Evolutionary conservation across 1,140 invertebrate genomes (phyloP), one percentile per base, ranked within the genome.

Genomic region (Triops longicaudatus): DNA sequence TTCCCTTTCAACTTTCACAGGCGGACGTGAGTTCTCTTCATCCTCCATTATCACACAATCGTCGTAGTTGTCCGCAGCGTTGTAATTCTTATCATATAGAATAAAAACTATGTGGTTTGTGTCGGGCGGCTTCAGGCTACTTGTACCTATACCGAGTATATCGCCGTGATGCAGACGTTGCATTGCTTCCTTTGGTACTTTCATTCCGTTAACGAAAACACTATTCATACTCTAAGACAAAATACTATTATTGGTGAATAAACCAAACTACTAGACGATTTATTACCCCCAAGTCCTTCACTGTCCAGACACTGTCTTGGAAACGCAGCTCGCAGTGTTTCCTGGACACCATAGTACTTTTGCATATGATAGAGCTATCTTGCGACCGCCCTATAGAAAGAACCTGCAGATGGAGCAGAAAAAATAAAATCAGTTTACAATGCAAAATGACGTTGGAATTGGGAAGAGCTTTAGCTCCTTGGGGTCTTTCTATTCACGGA

Each of bases 141-240:
- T 2, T 22, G 74, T 63, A 26, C 74, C 74, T 9, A 75, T 63
- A 50, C 74, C 74, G 17, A 75, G 63, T 22, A 22, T 12, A 75
- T 44, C 42, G n/a, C 74, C 42, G 12, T 50, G 42, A 2, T 1
- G 1, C 1, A 75, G 17, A n/a, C 26, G 9, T 3, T 43, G 37
- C 22, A 28, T 26, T 1, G 42, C 63, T 28, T 26, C 17, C 26
- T 26, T 22, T 44, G 74, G 74, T 17, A 75, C 43, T 75, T 22
- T 75, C 10, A 9, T 44, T 0, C 22, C 63, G 11, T 75, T 75
- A 10, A 75, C 3, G 42, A 42, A 75, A 9, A 75, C 74, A n/a
- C 43, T 26, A 75, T 75, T 75, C 74, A 75, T 26, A 28, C 74
- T 75, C 74, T 75, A 75, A 26, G 10, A 75, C n/a, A 26, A 9